Base-by-base conservation (phyloP, 2,888 invertebrate genomes). In the Labia minor region DNA sequence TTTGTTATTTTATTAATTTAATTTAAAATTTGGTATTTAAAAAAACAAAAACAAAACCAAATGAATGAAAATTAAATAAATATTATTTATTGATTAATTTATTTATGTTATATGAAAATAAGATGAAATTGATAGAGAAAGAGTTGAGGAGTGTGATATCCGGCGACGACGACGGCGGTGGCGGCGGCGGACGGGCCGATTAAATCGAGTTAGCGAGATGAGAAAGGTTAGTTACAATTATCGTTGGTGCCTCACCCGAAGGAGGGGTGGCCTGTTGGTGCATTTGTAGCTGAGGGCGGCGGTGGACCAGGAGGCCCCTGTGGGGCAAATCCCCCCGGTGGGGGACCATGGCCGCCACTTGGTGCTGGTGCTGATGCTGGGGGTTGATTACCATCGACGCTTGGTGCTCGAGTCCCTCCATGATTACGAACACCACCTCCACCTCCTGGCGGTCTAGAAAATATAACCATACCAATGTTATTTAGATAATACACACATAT, bases 191-290 rank as follows among this genome's bases (percentile, higher is more conserved):
- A 49, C 49, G 49, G 49, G 49, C 49, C 49, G 49, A 49, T 11
- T 49, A n/a, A n/a, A n/a, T n/a, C 14, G 49, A 49, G 49, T 49
- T 49, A 49, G 49, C 49, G 49, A 49, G 49, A 49, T 49, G 49
- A 49, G 49, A 49, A 49, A 49, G 49, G 49, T 49, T 49, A 49
- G 49, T 49, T 49, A 49, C 49, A 49, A 49, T 49, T 4, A 49
- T 11, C 49, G 49, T 49, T 49, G 49, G 49, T 49, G 49, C 49
- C 49, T 49, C 49, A 49, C 49, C 49, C 49, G 49, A 49, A 49
- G 49, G 49, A 49, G 49, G 49, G 49, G 49, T 4, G 49, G 49
- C 49, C 49, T 11, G 49, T 14, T 4, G 49, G n/a, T 4, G 49
- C 49, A 4, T 4, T 3, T n/a, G 49, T 2, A 49, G 49, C 49